Evolutionary conservation across 2,888 invertebrate genomes (phyloP), one percentile per base, ranked within the genome.

Genomic region (Diarsia rubi): DNA sequence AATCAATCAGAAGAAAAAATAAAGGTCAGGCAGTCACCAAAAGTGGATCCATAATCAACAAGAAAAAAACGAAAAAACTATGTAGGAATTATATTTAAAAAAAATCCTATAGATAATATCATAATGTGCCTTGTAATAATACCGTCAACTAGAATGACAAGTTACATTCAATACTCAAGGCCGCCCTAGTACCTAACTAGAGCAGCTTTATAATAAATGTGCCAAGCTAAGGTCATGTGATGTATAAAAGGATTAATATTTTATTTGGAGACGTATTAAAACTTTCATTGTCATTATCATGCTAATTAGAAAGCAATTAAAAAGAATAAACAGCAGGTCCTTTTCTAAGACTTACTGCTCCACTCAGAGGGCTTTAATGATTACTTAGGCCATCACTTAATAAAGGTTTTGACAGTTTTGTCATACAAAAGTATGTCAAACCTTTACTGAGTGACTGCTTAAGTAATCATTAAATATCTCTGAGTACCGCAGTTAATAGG

Each of bases 131-230:
- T 54, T 16, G 60, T 54, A 63, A 81, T 80, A 80, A 62, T 65
- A 68, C 14, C 76, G 82, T 82, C 85, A 83, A 84, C 88, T 77
- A 79, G 89, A 89, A 88, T 82, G 90, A 90, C 92, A 88, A 88
- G 87, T 87, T 90, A 89, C 90, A 90, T 90, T 92, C 95, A 94
- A 88, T 88, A 88, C 86, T 91, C 94, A 95, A 95, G 95, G 95
- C 87, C 91, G 79, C 44, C 74, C 80, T 88, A 88, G 89, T 91
- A 93, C 92, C 90, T 91, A 93, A 92, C 90, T 91, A 83, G 94
- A 94, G 92, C 93, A 90, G 76, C 57, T 69, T 73, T 72, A 63
- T 31, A 31, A 31, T 31, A 31, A 31, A 66, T 69, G 42, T 54
- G 60, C 59, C 70, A 42, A 73, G 57, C 62, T 67, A 79, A 85